Percentiles rank a stretch among this genome's conserved stretches.
phyloP scores from a whole-genome alignment of 2,797 vertebrate species.

The Percopsis omiscomaycus region DNA sequence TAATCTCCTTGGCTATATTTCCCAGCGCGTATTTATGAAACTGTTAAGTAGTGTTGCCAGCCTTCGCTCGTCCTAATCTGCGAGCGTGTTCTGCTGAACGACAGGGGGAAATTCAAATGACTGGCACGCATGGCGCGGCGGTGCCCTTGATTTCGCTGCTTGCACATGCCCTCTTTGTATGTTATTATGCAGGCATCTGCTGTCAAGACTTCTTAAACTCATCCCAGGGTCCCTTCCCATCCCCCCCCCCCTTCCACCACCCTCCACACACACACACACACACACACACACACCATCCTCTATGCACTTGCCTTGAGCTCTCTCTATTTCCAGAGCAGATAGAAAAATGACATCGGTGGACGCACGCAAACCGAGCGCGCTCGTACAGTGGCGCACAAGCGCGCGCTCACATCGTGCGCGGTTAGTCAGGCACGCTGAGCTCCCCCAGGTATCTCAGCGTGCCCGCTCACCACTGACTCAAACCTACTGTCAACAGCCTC shows the following conservation, averaged over 20 bases:
- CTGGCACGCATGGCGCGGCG: conserved; percentile 55
- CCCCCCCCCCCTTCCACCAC: conserved; percentile 40
- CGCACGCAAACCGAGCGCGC: conserved; percentile 12
- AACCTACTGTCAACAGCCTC: conserved; percentile 45
- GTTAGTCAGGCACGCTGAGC: conserved; percentile 13
- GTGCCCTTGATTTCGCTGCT: conserved; percentile 64
- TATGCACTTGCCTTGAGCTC: conserved; percentile 46
- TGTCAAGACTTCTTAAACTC: conserved; percentile 77
- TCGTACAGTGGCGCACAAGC: conserved; percentile 10
- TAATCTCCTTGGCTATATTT: conserved; percentile 18
- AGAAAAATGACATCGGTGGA: conserved; percentile 1
- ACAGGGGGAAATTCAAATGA: conserved; percentile 60
- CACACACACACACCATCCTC: conserved; percentile 34
- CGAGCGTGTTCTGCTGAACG: conserved; percentile 38
- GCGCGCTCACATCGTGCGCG: conserved; percentile 13
- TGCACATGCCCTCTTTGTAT: conserved; percentile 65
- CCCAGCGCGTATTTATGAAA: conserved; percentile 43
- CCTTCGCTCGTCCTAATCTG: conserved; percentile 58
- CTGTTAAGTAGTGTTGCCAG: conserved; percentile 57
- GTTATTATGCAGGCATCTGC: conserved; percentile 71
- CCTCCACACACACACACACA: conserved; percentile 27
- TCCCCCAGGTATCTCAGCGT: conserved; percentile 53
- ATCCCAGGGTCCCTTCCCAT: conserved; percentile 37
- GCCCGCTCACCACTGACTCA: conserved; percentile 53
- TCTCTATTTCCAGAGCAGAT: conserved; percentile 20